Percentiles rank a stretch among this genome's conserved stretches.
Evolutionary conservation across 2,113 vertebrate species (phyloP).

Genomic region (Panurus biarmicus): DNA sequence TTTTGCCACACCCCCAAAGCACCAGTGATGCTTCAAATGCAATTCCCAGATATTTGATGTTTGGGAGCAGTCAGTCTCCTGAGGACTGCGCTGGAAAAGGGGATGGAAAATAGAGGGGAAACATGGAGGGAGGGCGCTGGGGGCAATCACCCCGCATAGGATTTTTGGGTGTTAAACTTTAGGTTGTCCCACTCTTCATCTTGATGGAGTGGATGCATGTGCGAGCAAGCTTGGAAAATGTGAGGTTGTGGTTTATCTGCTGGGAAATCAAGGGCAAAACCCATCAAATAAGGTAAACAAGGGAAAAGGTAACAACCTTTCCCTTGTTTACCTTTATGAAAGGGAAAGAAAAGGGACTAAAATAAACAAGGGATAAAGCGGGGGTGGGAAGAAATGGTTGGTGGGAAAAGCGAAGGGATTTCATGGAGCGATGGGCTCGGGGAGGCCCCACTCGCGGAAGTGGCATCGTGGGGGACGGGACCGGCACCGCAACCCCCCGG

Average conservation of each 20-base stretch:
- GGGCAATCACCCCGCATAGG: neutral
- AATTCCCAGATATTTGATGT: neutral
- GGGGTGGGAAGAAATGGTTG: neutral
- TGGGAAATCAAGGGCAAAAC: neutral
- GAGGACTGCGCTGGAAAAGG: neutral
- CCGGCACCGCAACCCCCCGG: neutral
- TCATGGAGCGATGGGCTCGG: neutral
- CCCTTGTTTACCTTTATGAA: too few relatives aligned
- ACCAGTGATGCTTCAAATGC: neutral
- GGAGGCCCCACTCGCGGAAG: slow-evolving; percentile 27
- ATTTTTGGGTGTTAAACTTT: neutral
- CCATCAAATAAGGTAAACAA: neutral
- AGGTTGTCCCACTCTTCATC: neutral
- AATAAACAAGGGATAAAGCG: neutral
- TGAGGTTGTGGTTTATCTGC: neutral
- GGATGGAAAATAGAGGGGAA: neutral
- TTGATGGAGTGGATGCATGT: neutral
- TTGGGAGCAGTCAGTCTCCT: neutral
- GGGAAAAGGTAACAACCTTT: neutral
- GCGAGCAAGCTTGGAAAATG: neutral
- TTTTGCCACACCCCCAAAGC: neutral
- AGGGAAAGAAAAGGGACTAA: neutral
- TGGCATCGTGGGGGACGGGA: neutral
- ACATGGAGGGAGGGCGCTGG: fast-evolving
- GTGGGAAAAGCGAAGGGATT: neutral